phyloP scores from a whole-genome alignment of 2,113 vertebrate species.

The Saimiri boliviensis region DNA sequence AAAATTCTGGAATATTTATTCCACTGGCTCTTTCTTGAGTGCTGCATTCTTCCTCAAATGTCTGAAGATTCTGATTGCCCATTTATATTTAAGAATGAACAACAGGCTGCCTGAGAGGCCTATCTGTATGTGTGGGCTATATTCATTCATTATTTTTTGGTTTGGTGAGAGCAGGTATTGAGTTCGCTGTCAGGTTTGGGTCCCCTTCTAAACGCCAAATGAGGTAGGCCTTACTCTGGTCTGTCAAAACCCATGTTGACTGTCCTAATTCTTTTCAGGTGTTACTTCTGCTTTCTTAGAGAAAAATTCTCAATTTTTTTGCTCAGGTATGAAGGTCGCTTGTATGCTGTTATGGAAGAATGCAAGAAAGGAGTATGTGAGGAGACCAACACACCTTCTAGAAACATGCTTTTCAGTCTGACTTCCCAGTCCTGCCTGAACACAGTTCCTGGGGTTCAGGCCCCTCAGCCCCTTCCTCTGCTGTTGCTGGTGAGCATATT shows the following conservation, averaged over 20 bases:
- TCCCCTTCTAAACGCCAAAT: neutral
- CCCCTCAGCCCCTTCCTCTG: neutral
- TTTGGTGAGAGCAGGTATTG: neutral
- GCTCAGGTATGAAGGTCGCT: neutral
- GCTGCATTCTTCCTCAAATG: neutral
- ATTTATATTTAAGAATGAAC: neutral
- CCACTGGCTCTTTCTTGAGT: neutral
- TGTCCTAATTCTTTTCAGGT: neutral
- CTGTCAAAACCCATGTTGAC: neutral
- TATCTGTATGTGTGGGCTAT: neutral
- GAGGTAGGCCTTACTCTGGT: neutral
- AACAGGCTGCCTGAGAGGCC: neutral
- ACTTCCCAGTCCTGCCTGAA: neutral
- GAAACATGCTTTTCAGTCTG: neutral
- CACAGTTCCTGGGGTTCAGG: neutral
- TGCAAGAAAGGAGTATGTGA: neutral
- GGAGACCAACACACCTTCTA: neutral
- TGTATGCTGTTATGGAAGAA: neutral
- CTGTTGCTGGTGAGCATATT: fast-evolving
- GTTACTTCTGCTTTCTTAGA: neutral
- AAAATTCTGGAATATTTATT: neutral
- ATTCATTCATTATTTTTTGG: neutral
- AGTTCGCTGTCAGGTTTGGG: neutral
- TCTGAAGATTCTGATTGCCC: neutral
- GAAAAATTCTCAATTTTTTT: neutral